Percentiles rank a stretch among this genome's conserved stretches.
These are phyloP conservation scores for Cephus rjabovi DNA, from an alignment of 2,888 invertebrate species.

Conservation along the genomic window DNA sequence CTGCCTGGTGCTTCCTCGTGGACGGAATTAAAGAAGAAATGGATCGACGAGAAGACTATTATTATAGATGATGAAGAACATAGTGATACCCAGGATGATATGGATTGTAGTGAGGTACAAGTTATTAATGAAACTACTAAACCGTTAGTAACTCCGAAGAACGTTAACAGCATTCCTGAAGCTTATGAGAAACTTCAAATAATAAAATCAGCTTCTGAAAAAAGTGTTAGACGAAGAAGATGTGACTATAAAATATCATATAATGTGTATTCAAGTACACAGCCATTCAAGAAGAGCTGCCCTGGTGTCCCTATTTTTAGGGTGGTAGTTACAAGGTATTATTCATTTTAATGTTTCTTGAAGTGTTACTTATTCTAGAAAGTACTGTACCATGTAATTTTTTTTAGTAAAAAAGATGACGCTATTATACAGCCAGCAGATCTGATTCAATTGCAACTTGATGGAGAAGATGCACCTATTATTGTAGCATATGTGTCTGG, in stretches of 20 bases:
- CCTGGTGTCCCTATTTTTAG: slow-evolving; percentile 57
- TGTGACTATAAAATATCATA: slow-evolving; percentile 56
- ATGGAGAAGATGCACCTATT: slow-evolving; percentile 52
- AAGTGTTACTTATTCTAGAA: background rate
- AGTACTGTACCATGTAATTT: background rate
- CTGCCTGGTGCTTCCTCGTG: slow-evolving; percentile 50
- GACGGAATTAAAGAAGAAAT: slow-evolving; percentile 56
- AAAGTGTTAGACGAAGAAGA: slow-evolving; percentile 45
- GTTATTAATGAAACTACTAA: slow-evolving; percentile 48
- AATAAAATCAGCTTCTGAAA: slow-evolving; percentile 55
- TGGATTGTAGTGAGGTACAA: slow-evolving; percentile 46
- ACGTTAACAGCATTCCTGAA: slow-evolving; percentile 45
- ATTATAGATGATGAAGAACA: slow-evolving; percentile 61
- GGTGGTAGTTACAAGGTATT: slow-evolving; percentile 55
- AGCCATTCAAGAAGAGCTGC: slow-evolving; percentile 51
- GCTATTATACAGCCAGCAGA: slow-evolving; percentile 50
- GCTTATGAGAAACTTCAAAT: slow-evolving; percentile 55
- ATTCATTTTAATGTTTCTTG: slow-evolving; percentile 3
- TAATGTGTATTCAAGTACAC: slow-evolving; percentile 51
- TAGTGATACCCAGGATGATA: slow-evolving; percentile 24
- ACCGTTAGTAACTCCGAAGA: slow-evolving; percentile 49
- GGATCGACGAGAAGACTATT: slow-evolving; percentile 60
- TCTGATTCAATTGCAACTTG: slow-evolving; percentile 54
- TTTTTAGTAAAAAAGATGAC: slow-evolving; percentile 50
- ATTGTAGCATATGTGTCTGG: slow-evolving; percentile 56